Evolutionary conservation across 2,888 invertebrate genomes (phyloP).

Genomic region (Dorcus parallelipipedus): DNA sequence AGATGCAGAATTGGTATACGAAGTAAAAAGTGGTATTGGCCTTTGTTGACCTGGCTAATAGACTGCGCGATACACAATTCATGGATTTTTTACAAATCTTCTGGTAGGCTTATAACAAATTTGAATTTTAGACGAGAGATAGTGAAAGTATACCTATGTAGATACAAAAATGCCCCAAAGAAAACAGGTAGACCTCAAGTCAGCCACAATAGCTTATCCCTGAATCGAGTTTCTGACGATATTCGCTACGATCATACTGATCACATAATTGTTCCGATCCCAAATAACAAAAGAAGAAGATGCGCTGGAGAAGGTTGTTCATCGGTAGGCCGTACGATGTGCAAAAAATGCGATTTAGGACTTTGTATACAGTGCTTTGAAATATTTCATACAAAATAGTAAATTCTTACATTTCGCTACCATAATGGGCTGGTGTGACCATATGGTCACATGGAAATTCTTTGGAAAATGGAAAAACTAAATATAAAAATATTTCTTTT

Average conservation of each 20-base stretch:
- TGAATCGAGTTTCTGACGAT: neutral
- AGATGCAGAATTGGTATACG: constrained; percentile 28
- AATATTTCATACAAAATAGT: neutral
- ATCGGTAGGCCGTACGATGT: neutral
- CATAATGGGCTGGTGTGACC: too few relatives aligned
- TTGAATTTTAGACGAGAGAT: constrained; percentile 22
- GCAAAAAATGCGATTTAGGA: neutral
- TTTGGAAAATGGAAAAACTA: too few relatives aligned
- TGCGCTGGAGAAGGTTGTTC: neutral
- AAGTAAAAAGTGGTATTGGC: constrained; percentile 31
- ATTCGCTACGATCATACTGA: neutral
- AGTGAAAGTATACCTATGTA: constrained; percentile 16
- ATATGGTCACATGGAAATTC: too few relatives aligned
- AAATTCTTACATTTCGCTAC: too few relatives aligned
- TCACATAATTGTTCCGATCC: neutral
- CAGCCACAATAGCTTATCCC: neutral
- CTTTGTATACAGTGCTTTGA: neutral
- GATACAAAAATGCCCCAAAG: neutral
- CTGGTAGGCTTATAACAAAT: constrained; percentile 6
- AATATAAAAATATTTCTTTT: too few relatives aligned
- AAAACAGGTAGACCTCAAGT: neutral
- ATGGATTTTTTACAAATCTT: constrained; percentile 18
- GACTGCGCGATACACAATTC: constrained; percentile 21
- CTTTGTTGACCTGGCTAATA: constrained; percentile 24
- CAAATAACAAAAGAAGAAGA: neutral